Base-by-base conservation (phyloP, 2,888 invertebrate species). In the Aspidapion aeneum region DNA sequence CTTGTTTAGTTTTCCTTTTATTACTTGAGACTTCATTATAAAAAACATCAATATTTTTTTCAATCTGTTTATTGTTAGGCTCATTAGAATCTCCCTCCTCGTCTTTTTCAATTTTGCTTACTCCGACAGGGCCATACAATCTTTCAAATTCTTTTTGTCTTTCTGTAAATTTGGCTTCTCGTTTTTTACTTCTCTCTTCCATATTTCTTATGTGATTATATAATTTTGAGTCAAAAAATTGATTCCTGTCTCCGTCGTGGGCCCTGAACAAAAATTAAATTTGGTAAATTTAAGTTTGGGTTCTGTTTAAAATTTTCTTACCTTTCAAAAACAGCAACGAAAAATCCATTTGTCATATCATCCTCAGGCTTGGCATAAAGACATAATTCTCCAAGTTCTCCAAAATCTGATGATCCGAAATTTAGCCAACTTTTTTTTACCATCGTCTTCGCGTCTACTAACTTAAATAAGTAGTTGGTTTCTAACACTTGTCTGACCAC, bases 331-430 rank as follows among this genome's bases (percentile, higher is more conserved):
- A 96, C 87, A 1, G 98, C 96, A 48, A 98, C 85, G 80, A 99
- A 99, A 80, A 99, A 98, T 1, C 98, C 98, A 77, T 92, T 96
- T 0, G 96, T 94, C 2, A 87, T 80, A 81, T 96, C 95, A 0
- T 82, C 79, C 2, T 91, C 86, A 0, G 93, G 89, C 69, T 83
- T 85, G 0, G 93, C 86, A 74, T 95, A 91, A 51, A 98, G 75
- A 76, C 96, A 96, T 66, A 86, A 86, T 5, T 87, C 82, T 1
- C 90, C 90, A 73, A 90, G 84, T 60, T 86, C 85, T 0, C 84
- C 82, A 70, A 86, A 90, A 70, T 87, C 83, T 1, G 82, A 78
- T 1, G 87, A 87, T 1, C 91, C 90, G 63, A 86, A 83, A 75
- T 87, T 88, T 52, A 83, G 82, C 91, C 92, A 92, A 57, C 87